These are phyloP conservation scores for Miniopterus natalensis DNA, from an alignment of 2,113 vertebrate species.

Conservation along the genomic window DNA sequence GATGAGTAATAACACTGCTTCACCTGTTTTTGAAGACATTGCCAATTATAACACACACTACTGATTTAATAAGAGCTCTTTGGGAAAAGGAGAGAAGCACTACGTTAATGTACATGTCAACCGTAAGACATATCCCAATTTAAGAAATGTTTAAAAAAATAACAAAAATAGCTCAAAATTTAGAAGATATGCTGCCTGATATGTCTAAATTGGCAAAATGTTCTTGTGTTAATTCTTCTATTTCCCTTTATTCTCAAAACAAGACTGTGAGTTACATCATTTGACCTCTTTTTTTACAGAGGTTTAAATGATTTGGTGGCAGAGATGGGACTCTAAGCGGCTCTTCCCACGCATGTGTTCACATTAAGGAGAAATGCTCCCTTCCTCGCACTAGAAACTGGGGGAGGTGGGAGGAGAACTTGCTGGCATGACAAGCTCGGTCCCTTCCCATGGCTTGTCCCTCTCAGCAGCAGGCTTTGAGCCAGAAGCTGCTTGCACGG, in stretches of 20 bases:
- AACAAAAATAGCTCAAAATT: not conserved
- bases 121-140: not conserved
- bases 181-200: not conserved
- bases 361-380: not conserved
- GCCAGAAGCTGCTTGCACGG: not conserved
- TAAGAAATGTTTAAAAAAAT: not conserved
- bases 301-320: not conserved
- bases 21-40: not conserved
- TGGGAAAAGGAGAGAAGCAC: not conserved
- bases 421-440: not conserved
- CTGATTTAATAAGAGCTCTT: constrained; percentile 19
- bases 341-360: not conserved
- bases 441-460: not conserved
- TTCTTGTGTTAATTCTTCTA: not conserved
- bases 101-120: not conserved
- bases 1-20: not conserved
- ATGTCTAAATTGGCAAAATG: constrained; percentile 3
- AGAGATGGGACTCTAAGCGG: not conserved
- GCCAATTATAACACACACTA: not conserved
- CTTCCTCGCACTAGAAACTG: not conserved
- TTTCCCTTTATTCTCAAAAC: constrained; percentile 15
- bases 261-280: not conserved
- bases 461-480: not conserved
- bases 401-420: not conserved
- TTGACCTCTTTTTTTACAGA: not conserved